Conservation (phyloP, 2,888 invertebrate species). For the Enchytraeus crypticus region DNA sequence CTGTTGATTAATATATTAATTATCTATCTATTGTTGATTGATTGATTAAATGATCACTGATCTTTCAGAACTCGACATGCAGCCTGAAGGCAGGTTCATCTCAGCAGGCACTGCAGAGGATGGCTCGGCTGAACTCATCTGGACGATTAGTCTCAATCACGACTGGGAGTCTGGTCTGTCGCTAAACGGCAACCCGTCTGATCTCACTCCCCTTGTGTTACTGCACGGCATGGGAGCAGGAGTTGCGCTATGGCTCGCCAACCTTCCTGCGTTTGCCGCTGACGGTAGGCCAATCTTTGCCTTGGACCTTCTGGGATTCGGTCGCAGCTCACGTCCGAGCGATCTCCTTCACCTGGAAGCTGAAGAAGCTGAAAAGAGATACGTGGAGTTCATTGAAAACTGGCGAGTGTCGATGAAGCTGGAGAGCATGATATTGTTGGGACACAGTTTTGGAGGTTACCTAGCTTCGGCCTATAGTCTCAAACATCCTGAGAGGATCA, state of each 20-base stretch:
- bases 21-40: no score
- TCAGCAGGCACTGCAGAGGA: constrained; percentile 13
- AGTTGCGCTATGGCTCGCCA: constrained; percentile 84
- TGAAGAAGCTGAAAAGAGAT: constrained; percentile 48
- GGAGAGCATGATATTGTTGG: constrained; percentile 74
- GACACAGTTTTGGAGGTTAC: constrained; percentile 79
- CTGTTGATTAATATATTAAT: no score
- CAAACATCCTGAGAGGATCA: constrained; percentile 74
- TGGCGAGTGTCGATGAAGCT: constrained; percentile 86
- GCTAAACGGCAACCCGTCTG: no score
- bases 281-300: constrained; percentile 72
- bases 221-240: constrained; percentile 91
- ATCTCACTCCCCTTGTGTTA: constrained; percentile 66
- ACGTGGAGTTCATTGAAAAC: constrained; percentile 71
- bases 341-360: no score
- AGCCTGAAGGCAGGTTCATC: constrained; percentile 8
- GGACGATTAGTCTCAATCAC: constrained; percentile 22
- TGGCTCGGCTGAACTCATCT: no score
- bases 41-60: no score
- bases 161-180: no score
- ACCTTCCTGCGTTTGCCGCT: constrained; percentile 69
- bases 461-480: constrained; percentile 53
- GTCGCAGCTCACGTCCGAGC: constrained; percentile 75
- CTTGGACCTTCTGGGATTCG: constrained; percentile 75
- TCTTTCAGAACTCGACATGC: no score